These are phyloP conservation scores for Amblyornis subalaris DNA, from an alignment of 2,113 vertebrate species.

Conservation along the genomic window DNA sequence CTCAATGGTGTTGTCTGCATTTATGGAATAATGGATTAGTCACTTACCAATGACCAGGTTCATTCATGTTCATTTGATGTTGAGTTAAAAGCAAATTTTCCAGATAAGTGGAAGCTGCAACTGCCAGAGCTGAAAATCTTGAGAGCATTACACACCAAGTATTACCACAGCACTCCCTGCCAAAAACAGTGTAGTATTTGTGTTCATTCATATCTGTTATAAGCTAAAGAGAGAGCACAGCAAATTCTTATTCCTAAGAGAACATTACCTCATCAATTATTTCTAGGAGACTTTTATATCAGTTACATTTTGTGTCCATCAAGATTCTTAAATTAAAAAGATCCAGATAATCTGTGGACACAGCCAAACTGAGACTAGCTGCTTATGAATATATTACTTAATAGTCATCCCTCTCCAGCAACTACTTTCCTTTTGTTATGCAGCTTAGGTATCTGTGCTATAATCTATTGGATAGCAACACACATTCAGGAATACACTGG, in stretches of 20 bases:
- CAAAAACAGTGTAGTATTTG: background rate
- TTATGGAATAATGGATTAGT: background rate
- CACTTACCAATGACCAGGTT: background rate
- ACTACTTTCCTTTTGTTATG: conserved; percentile 26
- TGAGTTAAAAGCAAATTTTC: background rate
- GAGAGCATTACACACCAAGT: background rate
- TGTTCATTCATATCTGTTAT: background rate
- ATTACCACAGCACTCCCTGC: background rate
- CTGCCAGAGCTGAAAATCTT: background rate
- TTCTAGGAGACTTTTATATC: conserved; percentile 29
- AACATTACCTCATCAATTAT: conserved; percentile 31
- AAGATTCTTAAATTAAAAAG: conserved; percentile 42
- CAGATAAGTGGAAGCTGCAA: background rate
- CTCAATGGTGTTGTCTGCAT: background rate
- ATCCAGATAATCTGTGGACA: conserved; percentile 33
- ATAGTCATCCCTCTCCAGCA: background rate
- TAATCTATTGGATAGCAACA: conserved; percentile 25
- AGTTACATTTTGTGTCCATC: conserved; percentile 27
- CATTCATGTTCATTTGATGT: background rate
- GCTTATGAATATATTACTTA: conserved; percentile 42
- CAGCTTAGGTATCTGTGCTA: background rate
- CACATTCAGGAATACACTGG: conserved; percentile 22
- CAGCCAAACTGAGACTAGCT: conserved; percentile 15
- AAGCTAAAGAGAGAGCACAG: background rate
- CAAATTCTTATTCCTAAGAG: conserved; percentile 6